Evolutionary conservation across 2,797 vertebrate genomes (phyloP).

Genomic region (Channa striata): DNA sequence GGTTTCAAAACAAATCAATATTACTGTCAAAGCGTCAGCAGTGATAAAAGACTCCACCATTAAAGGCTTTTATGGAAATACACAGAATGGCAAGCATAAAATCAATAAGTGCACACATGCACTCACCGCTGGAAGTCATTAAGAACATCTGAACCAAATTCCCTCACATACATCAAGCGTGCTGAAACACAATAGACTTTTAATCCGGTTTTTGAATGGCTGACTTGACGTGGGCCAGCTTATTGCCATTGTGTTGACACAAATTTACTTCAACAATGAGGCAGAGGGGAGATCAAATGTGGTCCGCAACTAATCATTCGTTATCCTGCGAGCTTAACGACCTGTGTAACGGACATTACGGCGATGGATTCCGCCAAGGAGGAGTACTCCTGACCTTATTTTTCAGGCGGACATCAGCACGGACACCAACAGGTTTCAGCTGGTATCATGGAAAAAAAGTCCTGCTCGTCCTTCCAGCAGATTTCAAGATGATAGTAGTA

Average conservation of each 20-base stretch:
- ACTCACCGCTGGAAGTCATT: constrained; percentile 69
- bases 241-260: constrained; percentile 67
- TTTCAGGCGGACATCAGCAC: constrained; percentile 15
- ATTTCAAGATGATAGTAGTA: not conserved
- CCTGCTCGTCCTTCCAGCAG: not conserved
- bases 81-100: constrained; percentile 54
- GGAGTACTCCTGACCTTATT: constrained; percentile 52
- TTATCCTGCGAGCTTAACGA: constrained; percentile 69
- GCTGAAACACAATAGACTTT: constrained; percentile 71
- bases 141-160: constrained; percentile 69
- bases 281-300: constrained; percentile 63
- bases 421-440: constrained; percentile 3
- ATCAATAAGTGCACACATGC: constrained; percentile 69
- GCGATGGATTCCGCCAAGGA: constrained; percentile 39
- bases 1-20: constrained; percentile 45
- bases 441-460: not conserved
- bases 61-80: constrained; percentile 60
- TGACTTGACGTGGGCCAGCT: constrained; percentile 67
- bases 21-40: constrained; percentile 38
- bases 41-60: constrained; percentile 24
- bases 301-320: constrained; percentile 55
- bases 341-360: constrained; percentile 73
- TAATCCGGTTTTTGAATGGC: constrained; percentile 76
- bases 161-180: constrained; percentile 74
- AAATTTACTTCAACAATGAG: constrained; percentile 66